phyloP scores from a whole-genome alignment of 2,113 vertebrate genomes.

The Geococcyx californianus region DNA sequence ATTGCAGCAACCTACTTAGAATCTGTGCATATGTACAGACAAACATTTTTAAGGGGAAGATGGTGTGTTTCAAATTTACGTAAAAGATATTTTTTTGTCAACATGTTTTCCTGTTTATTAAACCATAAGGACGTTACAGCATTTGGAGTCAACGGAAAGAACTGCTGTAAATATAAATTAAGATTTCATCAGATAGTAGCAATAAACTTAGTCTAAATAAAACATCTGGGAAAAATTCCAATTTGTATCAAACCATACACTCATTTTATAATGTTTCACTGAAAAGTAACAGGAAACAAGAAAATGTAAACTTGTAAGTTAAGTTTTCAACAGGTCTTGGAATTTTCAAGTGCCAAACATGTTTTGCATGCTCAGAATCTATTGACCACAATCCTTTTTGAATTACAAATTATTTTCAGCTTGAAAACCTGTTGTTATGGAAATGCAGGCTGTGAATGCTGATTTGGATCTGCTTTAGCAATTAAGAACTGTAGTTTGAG shows the following conservation, averaged over 20 bases:
- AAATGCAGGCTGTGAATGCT: constrained; percentile 60
- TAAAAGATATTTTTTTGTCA: constrained; percentile 12
- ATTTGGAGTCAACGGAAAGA: constrained; percentile 24
- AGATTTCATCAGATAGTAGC: constrained; percentile 16
- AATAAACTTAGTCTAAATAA: neutral
- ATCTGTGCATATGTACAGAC: neutral
- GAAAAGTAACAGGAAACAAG: constrained; percentile 32
- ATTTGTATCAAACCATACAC: neutral
- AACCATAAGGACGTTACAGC: neutral
- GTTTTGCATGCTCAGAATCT: constrained; percentile 43
- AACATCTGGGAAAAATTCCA: constrained; percentile 25
- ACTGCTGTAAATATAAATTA: constrained; percentile 12
- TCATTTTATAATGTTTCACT: neutral
- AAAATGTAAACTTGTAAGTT: constrained; percentile 41
- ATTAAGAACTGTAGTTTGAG: constrained; percentile 46
- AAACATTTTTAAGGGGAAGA: neutral
- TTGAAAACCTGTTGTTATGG: constrained; percentile 67
- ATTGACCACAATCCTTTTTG: constrained; percentile 62
- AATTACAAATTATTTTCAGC: constrained; percentile 71
- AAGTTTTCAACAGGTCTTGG: constrained; percentile 50
- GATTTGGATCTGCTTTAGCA: constrained; percentile 57
- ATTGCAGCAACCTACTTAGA: neutral
- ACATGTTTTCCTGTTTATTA: constrained; percentile 19
- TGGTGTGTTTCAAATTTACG: neutral
- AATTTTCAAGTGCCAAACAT: constrained; percentile 38